phyloP scores from a whole-genome alignment of 1,140 invertebrate species.

The Calycopis cecrops region DNA sequence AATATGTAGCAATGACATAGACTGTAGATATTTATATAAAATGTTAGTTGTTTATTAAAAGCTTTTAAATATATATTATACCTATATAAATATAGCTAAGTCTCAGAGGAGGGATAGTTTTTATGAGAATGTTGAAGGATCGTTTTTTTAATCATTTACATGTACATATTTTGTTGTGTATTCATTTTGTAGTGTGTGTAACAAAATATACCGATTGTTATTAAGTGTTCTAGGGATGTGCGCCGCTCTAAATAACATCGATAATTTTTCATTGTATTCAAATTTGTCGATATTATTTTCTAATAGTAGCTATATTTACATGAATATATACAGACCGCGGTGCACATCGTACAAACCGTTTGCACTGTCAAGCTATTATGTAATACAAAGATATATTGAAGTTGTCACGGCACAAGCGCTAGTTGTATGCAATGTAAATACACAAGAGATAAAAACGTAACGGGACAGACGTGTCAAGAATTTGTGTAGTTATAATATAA shows the following conservation, averaged over 20 bases:
- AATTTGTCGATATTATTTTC: background rate
- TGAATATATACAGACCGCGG: background rate
- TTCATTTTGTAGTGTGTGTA: conserved; percentile 29
- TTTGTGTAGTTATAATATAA: conserved; percentile 29
- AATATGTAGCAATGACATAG: conserved; percentile 47
- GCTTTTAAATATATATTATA: conserved; percentile 39
- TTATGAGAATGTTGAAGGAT: conserved; percentile 8
- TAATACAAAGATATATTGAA: conserved; percentile 22
- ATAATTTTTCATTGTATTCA: conserved; percentile 8
- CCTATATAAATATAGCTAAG: conserved; percentile 17
- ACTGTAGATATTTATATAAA: conserved; percentile 58
- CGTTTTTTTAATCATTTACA: conserved; percentile 14
- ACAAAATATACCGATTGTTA: conserved; percentile 6
- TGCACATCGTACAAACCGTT: background rate
- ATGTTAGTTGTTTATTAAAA: conserved; percentile 53
- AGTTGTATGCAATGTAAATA: conserved; percentile 45
- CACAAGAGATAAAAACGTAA: conserved; percentile 29
- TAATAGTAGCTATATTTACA: background rate
- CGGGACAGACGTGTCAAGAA: conserved; percentile 43
- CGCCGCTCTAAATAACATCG: conserved; percentile 10
- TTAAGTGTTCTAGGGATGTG: conserved; percentile 11
- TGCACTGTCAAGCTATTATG: background rate
- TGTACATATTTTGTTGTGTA: conserved; percentile 41
- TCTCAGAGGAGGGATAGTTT: conserved; percentile 14
- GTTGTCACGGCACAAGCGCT: conserved; percentile 30